Evolutionary conservation across 2,113 vertebrate species (phyloP).

Genomic region (Pipra filicauda): DNA sequence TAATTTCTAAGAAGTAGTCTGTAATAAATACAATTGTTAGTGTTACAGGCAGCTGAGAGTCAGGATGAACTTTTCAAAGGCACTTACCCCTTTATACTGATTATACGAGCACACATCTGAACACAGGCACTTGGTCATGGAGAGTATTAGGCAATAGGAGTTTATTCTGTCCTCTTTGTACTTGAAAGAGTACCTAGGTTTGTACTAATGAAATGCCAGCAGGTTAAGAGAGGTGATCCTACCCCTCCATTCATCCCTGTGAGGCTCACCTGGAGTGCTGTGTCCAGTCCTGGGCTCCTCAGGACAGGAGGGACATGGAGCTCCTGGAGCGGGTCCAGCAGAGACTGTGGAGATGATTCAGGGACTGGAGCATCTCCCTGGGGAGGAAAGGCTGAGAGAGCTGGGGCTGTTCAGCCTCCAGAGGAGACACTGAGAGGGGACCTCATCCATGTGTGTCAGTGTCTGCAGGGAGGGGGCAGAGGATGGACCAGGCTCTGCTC

Average conservation of each 20-base stretch:
- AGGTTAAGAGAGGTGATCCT: neutral
- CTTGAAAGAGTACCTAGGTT: neutral
- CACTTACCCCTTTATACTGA: neutral
- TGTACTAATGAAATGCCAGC: neutral
- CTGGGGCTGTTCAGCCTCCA: neutral
- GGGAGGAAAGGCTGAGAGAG: neutral
- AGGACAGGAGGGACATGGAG: neutral
- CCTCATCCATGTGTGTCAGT: neutral
- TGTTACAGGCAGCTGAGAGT: neutral
- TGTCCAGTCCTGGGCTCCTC: neutral
- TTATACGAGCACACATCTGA: accelerated
- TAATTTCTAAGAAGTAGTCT: neutral
- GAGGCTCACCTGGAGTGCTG: neutral
- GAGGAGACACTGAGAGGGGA: neutral
- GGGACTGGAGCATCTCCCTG: neutral
- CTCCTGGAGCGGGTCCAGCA: accelerated
- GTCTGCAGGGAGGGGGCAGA: neutral
- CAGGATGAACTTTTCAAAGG: neutral
- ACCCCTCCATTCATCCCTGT: neutral
- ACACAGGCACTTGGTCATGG: neutral
- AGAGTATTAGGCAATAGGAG: neutral
- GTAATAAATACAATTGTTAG: neutral
- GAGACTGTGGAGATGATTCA: neutral
- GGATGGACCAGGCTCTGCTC: neutral
- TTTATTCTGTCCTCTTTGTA: neutral